Conservation (phyloP, 2,888 invertebrate species). For the Andricus quercusramuli region DNA sequence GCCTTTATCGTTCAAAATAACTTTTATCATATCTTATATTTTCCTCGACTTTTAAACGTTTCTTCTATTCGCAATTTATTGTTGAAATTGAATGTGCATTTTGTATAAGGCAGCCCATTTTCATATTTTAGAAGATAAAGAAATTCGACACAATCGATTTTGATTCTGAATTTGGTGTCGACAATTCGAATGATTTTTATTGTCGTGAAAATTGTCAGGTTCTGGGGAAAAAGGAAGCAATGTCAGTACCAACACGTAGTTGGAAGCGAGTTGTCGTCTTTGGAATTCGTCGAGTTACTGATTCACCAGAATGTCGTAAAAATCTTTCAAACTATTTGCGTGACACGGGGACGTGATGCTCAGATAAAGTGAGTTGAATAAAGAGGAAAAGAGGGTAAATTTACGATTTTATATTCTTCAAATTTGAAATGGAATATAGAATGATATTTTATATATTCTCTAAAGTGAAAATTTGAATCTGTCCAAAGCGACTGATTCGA, state of each 20-base stretch:
- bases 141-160: not conserved
- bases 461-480: not conserved
- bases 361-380: not conserved
- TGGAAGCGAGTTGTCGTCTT: not conserved
- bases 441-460: not conserved
- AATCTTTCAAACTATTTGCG: not conserved
- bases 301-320: not conserved
- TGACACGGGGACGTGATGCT: not conserved
- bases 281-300: not conserved
- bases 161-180: not conserved
- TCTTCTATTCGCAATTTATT: not conserved
- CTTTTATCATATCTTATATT: not conserved
- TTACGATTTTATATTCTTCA: not conserved
- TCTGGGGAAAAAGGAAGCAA: not conserved
- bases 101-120: not conserved
- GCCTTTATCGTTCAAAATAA: not conserved
- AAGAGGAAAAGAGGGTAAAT: not conserved
- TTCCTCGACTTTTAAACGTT: not conserved
- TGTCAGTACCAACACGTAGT: not conserved
- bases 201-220: constrained; percentile 6
- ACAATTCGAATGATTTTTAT: not conserved
- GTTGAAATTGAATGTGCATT: not conserved
- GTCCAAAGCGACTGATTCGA: too few relatives aligned
- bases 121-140: not conserved
- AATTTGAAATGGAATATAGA: not conserved